Base-by-base conservation (phyloP, 2,888 invertebrate species). In the Monoplex corrugatus region DNA sequence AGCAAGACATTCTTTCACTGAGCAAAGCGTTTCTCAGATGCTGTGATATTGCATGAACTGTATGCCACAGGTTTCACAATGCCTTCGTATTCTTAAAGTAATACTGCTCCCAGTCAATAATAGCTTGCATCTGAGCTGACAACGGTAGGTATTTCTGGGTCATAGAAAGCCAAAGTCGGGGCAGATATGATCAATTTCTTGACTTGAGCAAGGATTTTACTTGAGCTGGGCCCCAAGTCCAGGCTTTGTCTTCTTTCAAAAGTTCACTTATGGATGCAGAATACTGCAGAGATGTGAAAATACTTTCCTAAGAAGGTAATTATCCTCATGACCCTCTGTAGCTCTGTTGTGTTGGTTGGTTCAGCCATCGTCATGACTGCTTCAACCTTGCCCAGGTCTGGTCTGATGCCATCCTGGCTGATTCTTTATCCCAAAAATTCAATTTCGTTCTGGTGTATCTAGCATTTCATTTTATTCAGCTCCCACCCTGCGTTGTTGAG, bases 151-250 rank as follows among this genome's bases (percentile, higher is more conserved):
- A 28, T 87, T 38, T 35, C n/a, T 3, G 43, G 40, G 40, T 80
- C 80, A 40, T 35, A 87, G 57, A 44, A 87, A 1, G 57, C 57
- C 16, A 80, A 43, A 10, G 87, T 84, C 35, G 87, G 82, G 5
- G 80, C 35, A 1, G 23, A 5, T 2, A 82, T 40, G 16, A 87
- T 6, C 35, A 72, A 1, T 16, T 63, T n/a, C 28, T 75, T 45
- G 10, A 57, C 87, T 28, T 10, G 28, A 23, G 38, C 45, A 19
- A 87, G 1, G 87, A 78, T n/a, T n/a, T 16, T 13, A 23, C 6
- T 32, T 87, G 87, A 5, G 35, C 57, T 82, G 57, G 57, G 1
- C 82, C 87, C 80, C 87, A 80, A 5, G n/a, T 19, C 80, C 82
- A 87, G 8, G 28, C 87, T n/a, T 28, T 45, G 10, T 87, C 57